phyloP scores from a whole-genome alignment of 2,113 vertebrate species.

The Larimichthys polyactis region DNA sequence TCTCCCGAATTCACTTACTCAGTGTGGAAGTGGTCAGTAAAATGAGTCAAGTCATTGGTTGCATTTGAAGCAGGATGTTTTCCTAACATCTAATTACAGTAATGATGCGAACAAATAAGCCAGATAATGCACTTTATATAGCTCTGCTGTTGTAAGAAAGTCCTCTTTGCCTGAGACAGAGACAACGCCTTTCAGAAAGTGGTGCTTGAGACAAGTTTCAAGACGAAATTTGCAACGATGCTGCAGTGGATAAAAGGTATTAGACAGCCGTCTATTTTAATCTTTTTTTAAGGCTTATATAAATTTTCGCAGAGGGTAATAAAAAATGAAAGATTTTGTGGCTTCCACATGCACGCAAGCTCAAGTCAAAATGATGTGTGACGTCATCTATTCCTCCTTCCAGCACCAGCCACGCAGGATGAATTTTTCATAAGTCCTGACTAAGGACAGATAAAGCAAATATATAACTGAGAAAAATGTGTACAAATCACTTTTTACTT shows the following conservation, averaged over 20 bases:
- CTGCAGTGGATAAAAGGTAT: not conserved
- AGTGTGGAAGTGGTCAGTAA: no score
- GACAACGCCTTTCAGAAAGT: no score
- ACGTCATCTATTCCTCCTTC: slow-evolving; percentile 38
- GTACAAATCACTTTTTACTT: slow-evolving; percentile 29
- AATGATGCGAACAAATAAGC: no score
- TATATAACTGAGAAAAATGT: slow-evolving; percentile 28
- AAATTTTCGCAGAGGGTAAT: slow-evolving; percentile 40
- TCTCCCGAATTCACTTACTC: no score
- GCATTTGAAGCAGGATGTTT: no score
- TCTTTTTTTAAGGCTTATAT: slow-evolving; percentile 12
- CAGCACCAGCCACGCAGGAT: slow-evolving; percentile 46
- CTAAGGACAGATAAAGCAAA: slow-evolving; percentile 53
- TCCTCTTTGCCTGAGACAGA: no score
- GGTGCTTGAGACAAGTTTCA: no score
- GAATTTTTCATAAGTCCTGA: slow-evolving; percentile 65
- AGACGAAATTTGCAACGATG: not conserved
- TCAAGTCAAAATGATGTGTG: slow-evolving; percentile 32
- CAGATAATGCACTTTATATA: no score
- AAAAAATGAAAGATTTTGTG: slow-evolving; percentile 64
- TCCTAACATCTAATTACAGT: no score
- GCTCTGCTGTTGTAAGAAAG: no score
- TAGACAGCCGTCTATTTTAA: not conserved
- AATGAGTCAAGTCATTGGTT: no score
- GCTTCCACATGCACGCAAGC: slow-evolving; percentile 46